Evolutionary conservation across 1,140 invertebrate genomes (phyloP), one percentile per base, ranked within the genome.

Genomic region (Drosophila santomea): DNA sequence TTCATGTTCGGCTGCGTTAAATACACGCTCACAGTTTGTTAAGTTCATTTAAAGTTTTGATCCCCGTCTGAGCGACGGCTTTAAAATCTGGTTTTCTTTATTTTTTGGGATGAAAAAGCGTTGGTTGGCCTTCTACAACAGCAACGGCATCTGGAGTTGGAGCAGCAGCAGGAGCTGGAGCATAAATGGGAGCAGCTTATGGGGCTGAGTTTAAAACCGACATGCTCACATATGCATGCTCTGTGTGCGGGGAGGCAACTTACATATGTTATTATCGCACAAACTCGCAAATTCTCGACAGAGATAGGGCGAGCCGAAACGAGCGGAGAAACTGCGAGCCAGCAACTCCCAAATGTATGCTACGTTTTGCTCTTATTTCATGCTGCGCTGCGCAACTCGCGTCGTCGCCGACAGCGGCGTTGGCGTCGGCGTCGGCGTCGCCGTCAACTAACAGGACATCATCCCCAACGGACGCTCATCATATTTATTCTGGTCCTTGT

Each of bases 191-290:
- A 71, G 72, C 71, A 73, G 84, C 83, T 86, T 88, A 86, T 88
- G 72, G 72, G 64, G 82, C 75, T 63, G 78, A 78, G 81, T 82
- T 86, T 88, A 82, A 86, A 82, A 72, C 64, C 73, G 60, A 72
- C 83, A 62, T 74, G 50, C 67, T 78, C 50, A 59, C 54, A 64
- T 60, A 54, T 55, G 51, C 60, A 79, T 15, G 56, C 43, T 15
- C 59, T 57, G 48, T 35, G 41, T 61, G 55, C 51, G 55, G 45
- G 54, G 38, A 75, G 61, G 83, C 83, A 86, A 86, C 84, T 86
- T 86, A 86, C 84, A 88, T 83, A 88, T 86, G 82, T 86, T 86
- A 86, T 86, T 86, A 86, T 86, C 83, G 72, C 84, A 89, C 79
- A 88, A 86, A 74, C 83, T 86, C 84, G 84, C 84, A 86, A 88